Base-by-base conservation (phyloP, 2,888 invertebrate species). In the Creontiades dilutus region DNA sequence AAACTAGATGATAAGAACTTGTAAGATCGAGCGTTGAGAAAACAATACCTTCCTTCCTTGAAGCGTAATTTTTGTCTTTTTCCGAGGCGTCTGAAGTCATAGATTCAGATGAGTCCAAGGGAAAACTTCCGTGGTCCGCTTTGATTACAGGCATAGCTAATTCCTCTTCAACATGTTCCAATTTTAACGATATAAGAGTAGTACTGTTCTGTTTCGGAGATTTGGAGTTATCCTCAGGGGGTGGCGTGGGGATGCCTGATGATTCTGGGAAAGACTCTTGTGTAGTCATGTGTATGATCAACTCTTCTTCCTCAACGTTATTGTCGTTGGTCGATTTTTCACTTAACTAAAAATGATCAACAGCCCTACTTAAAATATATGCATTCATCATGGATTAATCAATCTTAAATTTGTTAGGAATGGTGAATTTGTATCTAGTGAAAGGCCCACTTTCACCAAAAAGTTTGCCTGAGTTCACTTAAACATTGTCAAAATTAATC, bases 1-100 rank as follows among this genome's bases (percentile, higher is more conserved):
- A 37, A 37, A 37, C 3, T 37, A 2, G 37, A 4, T 37, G 37
- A 37, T 37, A 37, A 37, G 37, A 37, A 37, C 37, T 37, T 37
- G 37, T 37, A 37, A 37, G 3, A 37, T 37, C 7, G 37, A 37
- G 37, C 7, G 2, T 37, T 37, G 37, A 37, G 37, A 37, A 7
- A 7, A 37, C 37, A 37, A 37, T 37, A 68, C 68, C 37, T 78
- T 48, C 76, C 46, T 78, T 75, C 14, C 46, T 78, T 9, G 47
- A 46, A 13, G 37, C 14, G 78, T 16, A 9, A 81, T 57, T 88
- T 28, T 87, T 81, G 27, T 90, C 87, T 75, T 89, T 89, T 89
- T 91, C 90, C 91, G 89, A 85, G 28, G 91, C 91, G 28, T 92
- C 92, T 4, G 92, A 92, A 48, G 92, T 92, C 28, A 61, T 52